Evolutionary conservation across 1,140 invertebrate species (phyloP).

Genomic region (Palaemon carinicauda): DNA sequence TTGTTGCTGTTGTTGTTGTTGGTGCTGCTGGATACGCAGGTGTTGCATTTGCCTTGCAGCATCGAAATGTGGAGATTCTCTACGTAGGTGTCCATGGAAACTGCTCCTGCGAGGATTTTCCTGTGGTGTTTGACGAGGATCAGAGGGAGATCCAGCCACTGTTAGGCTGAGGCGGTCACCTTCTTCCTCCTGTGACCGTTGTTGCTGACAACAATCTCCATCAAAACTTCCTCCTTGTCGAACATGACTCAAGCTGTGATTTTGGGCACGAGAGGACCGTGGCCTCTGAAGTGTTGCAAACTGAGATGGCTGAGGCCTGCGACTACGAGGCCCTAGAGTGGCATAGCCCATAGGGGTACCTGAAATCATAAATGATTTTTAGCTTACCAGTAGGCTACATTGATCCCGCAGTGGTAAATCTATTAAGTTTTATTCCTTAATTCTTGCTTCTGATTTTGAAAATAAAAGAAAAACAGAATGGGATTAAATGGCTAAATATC

Average conservation of each 20-base stretch:
- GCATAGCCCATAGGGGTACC: slow-evolving; percentile 32
- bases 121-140: not conserved
- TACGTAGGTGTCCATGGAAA: slow-evolving; percentile 26
- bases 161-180: not conserved
- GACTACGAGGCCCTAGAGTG: slow-evolving; percentile 34
- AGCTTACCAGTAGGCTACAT: not conserved
- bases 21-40: not conserved
- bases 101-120: slow-evolving; percentile 22
- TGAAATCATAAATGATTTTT: not conserved
- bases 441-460: too few relatives aligned
- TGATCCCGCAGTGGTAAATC: not conserved
- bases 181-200: not conserved
- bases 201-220: not conserved
- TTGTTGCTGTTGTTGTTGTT: not conserved
- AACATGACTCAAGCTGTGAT: not conserved
- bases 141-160: not conserved
- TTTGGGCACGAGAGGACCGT: slow-evolving; percentile 11
- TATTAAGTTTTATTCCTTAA: too few relatives aligned
- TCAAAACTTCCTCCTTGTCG: not conserved
- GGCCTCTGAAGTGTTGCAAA: slow-evolving; percentile 32
- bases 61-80: not conserved
- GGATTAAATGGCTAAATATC: not conserved
- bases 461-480: not conserved
- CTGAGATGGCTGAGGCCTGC: slow-evolving; percentile 13
- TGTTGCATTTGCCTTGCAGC: not conserved